These are phyloP conservation scores for Ornithoptera priamus DNA, from an alignment of 2,888 invertebrate genomes.

Conservation along the genomic window DNA sequence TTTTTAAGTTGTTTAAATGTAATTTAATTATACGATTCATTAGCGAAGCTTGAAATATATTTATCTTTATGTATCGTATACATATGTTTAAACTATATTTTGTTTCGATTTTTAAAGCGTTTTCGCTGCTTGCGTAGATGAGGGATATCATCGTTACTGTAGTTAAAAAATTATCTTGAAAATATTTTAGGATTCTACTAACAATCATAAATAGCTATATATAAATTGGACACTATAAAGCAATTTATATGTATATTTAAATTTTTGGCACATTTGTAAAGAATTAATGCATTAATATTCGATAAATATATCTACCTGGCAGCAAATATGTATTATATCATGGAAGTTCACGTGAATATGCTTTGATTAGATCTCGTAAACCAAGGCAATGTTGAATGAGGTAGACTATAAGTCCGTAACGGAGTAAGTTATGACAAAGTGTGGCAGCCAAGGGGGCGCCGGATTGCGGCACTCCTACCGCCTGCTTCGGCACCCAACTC, in stretches of 20 bases:
- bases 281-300: neutral
- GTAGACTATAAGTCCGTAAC: constrained; percentile 40
- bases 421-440: constrained; percentile 72
- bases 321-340: neutral
- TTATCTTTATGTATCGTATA: too few relatives aligned
- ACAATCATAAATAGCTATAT: too few relatives aligned
- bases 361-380: constrained; percentile 57
- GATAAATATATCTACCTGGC: neutral
- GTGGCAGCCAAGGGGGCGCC: constrained; percentile 52
- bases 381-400: constrained; percentile 55
- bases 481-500: constrained; percentile 61
- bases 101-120: too few relatives aligned
- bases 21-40: neutral
- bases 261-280: too few relatives aligned
- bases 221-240: too few relatives aligned
- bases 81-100: too few relatives aligned
- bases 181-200: too few relatives aligned
- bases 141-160: too few relatives aligned
- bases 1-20: neutral
- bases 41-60: too few relatives aligned
- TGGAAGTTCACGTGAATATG: constrained; percentile 35
- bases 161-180: too few relatives aligned
- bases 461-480: constrained; percentile 42
- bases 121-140: too few relatives aligned
- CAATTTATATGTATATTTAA: too few relatives aligned